Base-by-base conservation (phyloP, 2,797 vertebrate genomes). In the Lutjanus campechanus region DNA sequence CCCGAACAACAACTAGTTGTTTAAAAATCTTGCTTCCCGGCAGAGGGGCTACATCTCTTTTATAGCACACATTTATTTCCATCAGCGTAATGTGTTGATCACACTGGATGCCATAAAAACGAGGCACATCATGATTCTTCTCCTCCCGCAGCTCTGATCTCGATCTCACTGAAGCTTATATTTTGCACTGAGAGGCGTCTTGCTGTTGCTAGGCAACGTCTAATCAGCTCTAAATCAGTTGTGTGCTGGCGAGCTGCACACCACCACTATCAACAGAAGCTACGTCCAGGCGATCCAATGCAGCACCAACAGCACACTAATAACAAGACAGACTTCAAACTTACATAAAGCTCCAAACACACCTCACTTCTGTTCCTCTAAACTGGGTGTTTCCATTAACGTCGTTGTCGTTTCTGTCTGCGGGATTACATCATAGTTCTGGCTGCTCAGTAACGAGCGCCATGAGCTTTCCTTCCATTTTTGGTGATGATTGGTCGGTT, bases 131-230 rank as follows among this genome's bases (percentile, higher is more conserved):
- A 63, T 77, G 78, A 59, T 68, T 77, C 81, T 78, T 16, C 13
- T 78, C 67, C 74, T 88, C 65, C 73, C 65, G 83, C 81, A 64
- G 80, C 73, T 73, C 73, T 71, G 78, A 79, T 85, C 77, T 83
- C 60, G 10, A 81, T 84, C 88, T 85, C 83, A 11, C 66, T 9
- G 29, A 65, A 50, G 81, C 73, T 88, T 22, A 77, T 79, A 69
- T 81, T 73, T 64, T 82, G 80, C 88, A 81, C 85, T 88, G 84
- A 90, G 88, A 92, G 87, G 91, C 90, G 89, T 93, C 93, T 74
- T 3, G 85, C 85, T 90, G 93, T 94, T 92, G 85, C 92, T 61
- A 84, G 62, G 92, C 81, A 53, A 93, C 89, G 3, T 36, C 71
- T 69, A 69, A 88, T 85, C 85, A 77, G 85, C 78, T 92, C 86